Conservation (phyloP, 2,113 vertebrate species). For the Nothocercus julius region DNA sequence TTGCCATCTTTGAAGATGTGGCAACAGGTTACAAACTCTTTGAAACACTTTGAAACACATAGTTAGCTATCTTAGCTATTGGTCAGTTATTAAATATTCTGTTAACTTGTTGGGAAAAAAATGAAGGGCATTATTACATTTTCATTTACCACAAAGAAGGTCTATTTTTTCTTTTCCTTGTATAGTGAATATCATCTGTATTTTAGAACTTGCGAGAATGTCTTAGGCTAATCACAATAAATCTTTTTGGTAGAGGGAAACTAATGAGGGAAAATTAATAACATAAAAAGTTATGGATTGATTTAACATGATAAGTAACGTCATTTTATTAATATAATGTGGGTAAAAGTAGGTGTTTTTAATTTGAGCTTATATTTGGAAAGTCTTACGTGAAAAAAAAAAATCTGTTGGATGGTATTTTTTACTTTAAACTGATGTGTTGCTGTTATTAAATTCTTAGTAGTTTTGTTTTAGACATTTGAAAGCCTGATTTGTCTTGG, state of each 20-base stretch:
- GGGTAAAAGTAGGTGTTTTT: neutral
- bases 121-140: neutral
- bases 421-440: neutral
- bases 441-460: neutral
- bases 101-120: neutral
- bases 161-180: neutral
- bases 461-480: neutral
- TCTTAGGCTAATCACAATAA: conserved; percentile 29
- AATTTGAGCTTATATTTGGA: neutral
- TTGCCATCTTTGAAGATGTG: conserved; percentile 30
- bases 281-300: neutral
- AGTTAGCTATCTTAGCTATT: neutral
- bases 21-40: conserved; percentile 48
- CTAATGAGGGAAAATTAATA: neutral
- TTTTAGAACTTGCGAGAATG: neutral
- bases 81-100: neutral
- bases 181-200: neutral
- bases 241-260: neutral
- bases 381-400: neutral
- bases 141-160: neutral
- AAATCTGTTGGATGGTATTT: neutral
- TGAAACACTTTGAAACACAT: neutral
- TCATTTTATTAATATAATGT: neutral
- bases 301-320: neutral
- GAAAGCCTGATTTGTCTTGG: neutral